Percentiles rank a stretch among this genome's conserved stretches.
Conservation (phyloP, 2,888 invertebrate species). For the Pegoplata infirma region DNA sequence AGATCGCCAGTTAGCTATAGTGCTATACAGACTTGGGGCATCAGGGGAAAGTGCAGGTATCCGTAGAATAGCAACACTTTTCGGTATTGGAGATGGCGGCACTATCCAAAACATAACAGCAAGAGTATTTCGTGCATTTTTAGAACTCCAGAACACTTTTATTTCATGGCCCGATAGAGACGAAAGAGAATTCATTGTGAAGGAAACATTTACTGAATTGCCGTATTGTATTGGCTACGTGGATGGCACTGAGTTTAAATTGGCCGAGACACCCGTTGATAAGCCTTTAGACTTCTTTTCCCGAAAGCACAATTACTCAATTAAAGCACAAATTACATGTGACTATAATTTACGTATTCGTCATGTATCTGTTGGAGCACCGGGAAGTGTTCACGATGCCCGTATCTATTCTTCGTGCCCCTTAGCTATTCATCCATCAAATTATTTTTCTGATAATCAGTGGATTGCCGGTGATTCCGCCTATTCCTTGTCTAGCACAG, state of each 20-base stretch:
- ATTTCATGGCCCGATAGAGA: too few relatives aligned
- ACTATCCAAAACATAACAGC: background rate
- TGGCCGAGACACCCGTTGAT: constrained; percentile 30
- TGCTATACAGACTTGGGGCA: too few relatives aligned
- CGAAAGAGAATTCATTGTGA: too few relatives aligned
- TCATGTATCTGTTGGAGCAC: constrained; percentile 23
- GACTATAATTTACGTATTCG: constrained; percentile 41
- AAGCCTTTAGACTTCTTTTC: constrained; percentile 38
- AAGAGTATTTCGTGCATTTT: background rate
- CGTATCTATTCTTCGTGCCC: constrained; percentile 28
- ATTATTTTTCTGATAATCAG: constrained; percentile 27
- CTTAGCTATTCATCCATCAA: background rate
- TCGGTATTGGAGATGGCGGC: too few relatives aligned
- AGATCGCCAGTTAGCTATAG: background rate
- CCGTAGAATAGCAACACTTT: too few relatives aligned
- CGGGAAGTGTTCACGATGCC: constrained; percentile 48
- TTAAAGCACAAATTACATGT: constrained; percentile 45
- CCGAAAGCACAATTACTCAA: constrained; percentile 33
- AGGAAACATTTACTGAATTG: constrained; percentile 39
- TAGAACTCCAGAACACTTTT: background rate
- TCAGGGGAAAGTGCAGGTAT: too few relatives aligned
- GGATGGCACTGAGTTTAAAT: constrained; percentile 49
- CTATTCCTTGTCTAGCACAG: constrained; percentile 1
- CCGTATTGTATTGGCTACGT: constrained; percentile 56
- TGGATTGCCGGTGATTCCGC: constrained; percentile 48